Evolutionary conservation across 2,888 invertebrate species (phyloP), one percentile per base, ranked within the genome.

Genomic region (Drosophila incognita): DNA sequence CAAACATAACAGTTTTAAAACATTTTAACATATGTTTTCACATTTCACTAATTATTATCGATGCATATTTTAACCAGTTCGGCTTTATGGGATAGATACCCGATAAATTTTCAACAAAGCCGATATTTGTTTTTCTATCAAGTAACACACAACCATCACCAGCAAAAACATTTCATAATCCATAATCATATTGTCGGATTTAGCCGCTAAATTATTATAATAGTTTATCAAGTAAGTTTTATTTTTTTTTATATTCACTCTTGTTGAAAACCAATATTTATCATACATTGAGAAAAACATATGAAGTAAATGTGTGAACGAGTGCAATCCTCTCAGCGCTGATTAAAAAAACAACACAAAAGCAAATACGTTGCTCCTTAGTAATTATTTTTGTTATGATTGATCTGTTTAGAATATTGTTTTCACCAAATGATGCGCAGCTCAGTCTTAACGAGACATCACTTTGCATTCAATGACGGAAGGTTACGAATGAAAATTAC

Each of bases 161-260:
- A 62, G 46, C 36, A 74, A 56, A 40, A 65, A 29, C 15, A 65
- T 62, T 56, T 62, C 33, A 13, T 24, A 46, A 46, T 46, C 24
- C 24, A 46, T 46, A 46, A 46, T 42, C 40, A 42, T 40, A 24
- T 24, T 53, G 13, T 73, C n/a, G 72, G 46, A 46, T 69, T 21
- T 53, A n/a, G 40, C 53, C 2, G 31, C 46, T n/a, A 54, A 63
- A 63, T 72, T 72, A 13, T 8, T 49, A 21, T 42, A 46, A 48
- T 57, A 64, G 29, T 52, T 36, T 58, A 70, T 54, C 63, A 64
- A 77, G 76, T 76, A 77, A 76, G 76, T 76, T 46, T 46, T 21
- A 54, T 24, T 29, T n/a, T 24, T 35, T 29, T 29, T 40, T n/a
- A 46, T 31, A 6, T 61, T 61, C 18, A 27, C 15, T 29, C 63